These are phyloP conservation scores for Paraplagusia blochii DNA, from an alignment of 2,113 vertebrate genomes.

Conservation along the genomic window DNA sequence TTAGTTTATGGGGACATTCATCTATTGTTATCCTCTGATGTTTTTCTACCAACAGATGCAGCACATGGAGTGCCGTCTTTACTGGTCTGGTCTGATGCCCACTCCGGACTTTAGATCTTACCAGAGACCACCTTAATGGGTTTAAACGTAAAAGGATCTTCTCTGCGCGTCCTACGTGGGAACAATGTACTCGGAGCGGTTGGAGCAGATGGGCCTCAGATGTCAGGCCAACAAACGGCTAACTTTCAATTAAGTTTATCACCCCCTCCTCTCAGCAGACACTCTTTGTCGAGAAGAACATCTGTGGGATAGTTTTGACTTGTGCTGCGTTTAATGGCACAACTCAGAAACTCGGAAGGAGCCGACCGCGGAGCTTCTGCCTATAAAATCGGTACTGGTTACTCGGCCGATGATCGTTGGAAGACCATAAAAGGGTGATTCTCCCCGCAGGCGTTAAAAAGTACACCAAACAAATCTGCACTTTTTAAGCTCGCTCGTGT, in stretches of 20 bases:
- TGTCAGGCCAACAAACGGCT: conserved; percentile 47
- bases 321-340: conserved; percentile 10
- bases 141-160: conserved; percentile 62
- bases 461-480: neutral
- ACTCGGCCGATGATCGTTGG: neutral
- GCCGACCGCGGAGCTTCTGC: conserved; percentile 28
- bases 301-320: conserved; percentile 40
- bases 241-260: conserved; percentile 61
- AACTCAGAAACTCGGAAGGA: conserved; percentile 2
- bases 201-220: conserved; percentile 54
- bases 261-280: conserved; percentile 37
- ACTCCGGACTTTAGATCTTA: conserved; percentile 41
- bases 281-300: conserved; percentile 40
- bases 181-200: conserved; percentile 39
- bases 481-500: neutral
- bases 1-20: no score
- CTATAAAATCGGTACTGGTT: conserved; percentile 5
- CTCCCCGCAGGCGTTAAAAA: neutral
- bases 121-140: conserved; percentile 52
- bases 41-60: conserved; percentile 25
- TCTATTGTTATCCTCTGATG: conserved; percentile 4
- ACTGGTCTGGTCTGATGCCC: conserved; percentile 52
- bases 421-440: neutral
- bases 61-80: conserved; percentile 38
- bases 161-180: conserved; percentile 36